Base-by-base conservation (phyloP, 2,797 vertebrate genomes). In the Melanitta fusca region DNA sequence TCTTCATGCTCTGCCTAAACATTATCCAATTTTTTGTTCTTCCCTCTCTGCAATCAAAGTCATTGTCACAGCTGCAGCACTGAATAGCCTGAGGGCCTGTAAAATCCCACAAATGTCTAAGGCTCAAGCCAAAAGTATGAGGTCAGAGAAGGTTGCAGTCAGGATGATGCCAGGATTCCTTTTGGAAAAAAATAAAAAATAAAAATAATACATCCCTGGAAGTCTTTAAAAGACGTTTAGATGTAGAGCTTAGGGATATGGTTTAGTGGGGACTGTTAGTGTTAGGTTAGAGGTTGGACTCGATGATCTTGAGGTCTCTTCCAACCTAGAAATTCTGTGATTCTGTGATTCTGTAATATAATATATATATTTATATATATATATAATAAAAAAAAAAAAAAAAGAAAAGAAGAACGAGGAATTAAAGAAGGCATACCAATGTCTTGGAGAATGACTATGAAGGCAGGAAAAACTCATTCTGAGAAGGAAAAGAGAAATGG, bases 31-130 rank as follows among this genome's bases (percentile, higher is more conserved):
- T 32, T 78, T 60, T 41, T 89, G 64, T 27, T 84, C 32, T 16
- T 75, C 36, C 32, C 27, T 68, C 75, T 49, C 66, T 91, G 70
- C 14, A 19, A 25, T 92, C 49, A 81, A 95, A 94, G 25, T 69
- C 66, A 62, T 79, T 80, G 73, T 69, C 85, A 86, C 83, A 93
- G 91, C 83, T 93, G 89, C 78, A 82, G 16, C 34, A 89, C 43
- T 65, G 61, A 80, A 92, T 19, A 72, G 64, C 81, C 60, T 47
- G 25, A 91, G 60, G 58, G 60, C 18, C 32, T 91, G 32, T 62
- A 49, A 93, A 93, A 82, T 36, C 54, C 62, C 45, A 75, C n/a
- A 38, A 49, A 72, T 51, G 49, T 49, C 92, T 78, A 41, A 73
- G 15, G 17, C 28, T 93, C 1, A 0, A 80, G 73, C 45, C 77